These are phyloP conservation scores for Tryphoninae sp. DNA, from an alignment of 2,888 invertebrate species.

Conservation along the genomic window DNA sequence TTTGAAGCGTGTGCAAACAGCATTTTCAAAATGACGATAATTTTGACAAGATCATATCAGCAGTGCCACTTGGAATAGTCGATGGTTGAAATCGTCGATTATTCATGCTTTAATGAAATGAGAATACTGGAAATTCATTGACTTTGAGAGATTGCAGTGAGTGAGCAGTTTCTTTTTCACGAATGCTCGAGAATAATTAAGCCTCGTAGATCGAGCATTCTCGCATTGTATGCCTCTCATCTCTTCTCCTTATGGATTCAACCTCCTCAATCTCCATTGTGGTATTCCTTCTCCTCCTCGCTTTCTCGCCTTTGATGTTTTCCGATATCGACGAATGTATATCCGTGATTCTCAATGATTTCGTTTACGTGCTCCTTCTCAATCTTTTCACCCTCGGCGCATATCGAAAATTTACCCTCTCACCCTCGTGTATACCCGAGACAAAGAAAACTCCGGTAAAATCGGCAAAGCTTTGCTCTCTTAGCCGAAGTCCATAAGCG, in stretches of 20 bases:
- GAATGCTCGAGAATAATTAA: slow-evolving; percentile 13
- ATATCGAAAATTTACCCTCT: slow-evolving; percentile 11
- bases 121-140: slow-evolving; percentile 22
- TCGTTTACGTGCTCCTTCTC: slow-evolving; percentile 15
- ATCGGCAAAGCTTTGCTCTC: slow-evolving; percentile 38
- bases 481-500: slow-evolving; percentile 37
- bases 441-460: slow-evolving; percentile 17
- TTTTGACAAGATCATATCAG: too few species aligned
- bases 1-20: too few species aligned
- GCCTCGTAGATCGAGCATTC: slow-evolving; percentile 1
- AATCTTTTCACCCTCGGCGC: not conserved
- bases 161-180: not conserved
- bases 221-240: not conserved
- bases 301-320: slow-evolving; percentile 38
- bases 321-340: slow-evolving; percentile 19
- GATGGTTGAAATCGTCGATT: not conserved
- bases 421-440: not conserved
- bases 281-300: slow-evolving; percentile 14
- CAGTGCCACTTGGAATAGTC: too few species aligned
- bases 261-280: not conserved
- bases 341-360: slow-evolving; percentile 12
- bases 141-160: slow-evolving; percentile 11
- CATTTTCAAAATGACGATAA: too few species aligned
- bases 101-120: not conserved
- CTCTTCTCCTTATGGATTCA: slow-evolving; percentile 9